Conservation (phyloP, 2,113 vertebrate genomes). For the Ahaetulla prasina region DNA sequence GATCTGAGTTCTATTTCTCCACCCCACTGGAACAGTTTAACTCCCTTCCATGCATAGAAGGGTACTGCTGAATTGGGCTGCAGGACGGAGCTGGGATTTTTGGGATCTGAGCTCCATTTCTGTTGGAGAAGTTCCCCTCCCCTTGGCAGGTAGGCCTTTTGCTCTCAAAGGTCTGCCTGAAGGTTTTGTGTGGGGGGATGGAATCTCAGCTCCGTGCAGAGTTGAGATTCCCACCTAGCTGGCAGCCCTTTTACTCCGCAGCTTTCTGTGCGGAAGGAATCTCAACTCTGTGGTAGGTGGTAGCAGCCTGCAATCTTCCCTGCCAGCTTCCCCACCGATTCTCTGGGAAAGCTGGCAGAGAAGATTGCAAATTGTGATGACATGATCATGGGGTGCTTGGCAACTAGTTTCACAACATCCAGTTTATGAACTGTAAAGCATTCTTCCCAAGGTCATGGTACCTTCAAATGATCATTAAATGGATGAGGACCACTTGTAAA, state of each 20-base stretch:
- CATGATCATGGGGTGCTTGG: not conserved
- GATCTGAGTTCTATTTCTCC: not conserved
- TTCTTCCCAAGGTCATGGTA: not conserved
- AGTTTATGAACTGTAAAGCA: not conserved
- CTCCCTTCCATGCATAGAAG: not conserved
- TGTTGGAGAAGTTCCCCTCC: too few relatives aligned
- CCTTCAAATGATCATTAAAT: not conserved
- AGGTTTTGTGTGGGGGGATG: not conserved
- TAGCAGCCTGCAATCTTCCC: not conserved
- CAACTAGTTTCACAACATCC: not conserved
- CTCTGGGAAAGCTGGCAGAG: not conserved
- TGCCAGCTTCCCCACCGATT: not conserved
- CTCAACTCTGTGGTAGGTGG: not conserved
- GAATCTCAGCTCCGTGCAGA: not conserved
- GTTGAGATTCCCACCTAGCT: not conserved
- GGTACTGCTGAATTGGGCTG: not conserved
- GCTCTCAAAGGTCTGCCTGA: not conserved
- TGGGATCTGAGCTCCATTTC: not conserved
- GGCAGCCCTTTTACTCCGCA: not conserved
- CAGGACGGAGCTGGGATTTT: not conserved
- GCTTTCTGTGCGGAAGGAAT: not conserved
- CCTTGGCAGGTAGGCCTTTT: not conserved
- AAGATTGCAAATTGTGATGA: not conserved
- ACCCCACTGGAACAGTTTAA: not conserved
- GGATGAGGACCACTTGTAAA: not conserved